Conservation (phyloP, 2,797 vertebrate genomes). For the Botia almorhae region DNA sequence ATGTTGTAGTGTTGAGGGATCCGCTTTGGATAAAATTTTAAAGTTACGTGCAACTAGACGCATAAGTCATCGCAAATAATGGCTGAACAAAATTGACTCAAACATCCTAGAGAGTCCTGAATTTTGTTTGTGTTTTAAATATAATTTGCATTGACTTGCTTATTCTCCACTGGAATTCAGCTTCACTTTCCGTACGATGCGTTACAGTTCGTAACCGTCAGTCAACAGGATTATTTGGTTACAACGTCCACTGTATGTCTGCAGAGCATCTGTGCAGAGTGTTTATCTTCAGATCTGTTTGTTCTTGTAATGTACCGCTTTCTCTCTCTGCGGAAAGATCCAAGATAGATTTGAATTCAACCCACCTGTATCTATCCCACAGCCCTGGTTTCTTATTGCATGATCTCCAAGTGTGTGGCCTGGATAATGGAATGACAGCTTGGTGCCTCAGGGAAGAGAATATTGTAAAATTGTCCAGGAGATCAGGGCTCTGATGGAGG, state of each 20-base stretch:
- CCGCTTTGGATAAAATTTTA: conserved; percentile 60
- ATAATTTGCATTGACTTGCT: background rate
- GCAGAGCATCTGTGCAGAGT: conserved; percentile 29
- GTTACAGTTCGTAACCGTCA: conserved; percentile 71
- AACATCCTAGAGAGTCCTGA: conserved; percentile 39
- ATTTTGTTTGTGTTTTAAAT: conserved; percentile 34
- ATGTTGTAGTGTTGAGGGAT: conserved; percentile 76
- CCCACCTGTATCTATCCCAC: conserved; percentile 20
- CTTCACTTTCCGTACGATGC: conserved; percentile 72
- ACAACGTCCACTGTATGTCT: conserved; percentile 15
- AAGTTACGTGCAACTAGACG: conserved; percentile 47
- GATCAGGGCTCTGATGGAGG: conserved; percentile 86
- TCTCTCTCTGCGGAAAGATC: conserved; percentile 23
- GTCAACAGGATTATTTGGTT: conserved; percentile 73
- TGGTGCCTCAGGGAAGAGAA: conserved; percentile 29
- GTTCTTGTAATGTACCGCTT: conserved; percentile 53
- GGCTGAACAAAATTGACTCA: conserved; percentile 9
- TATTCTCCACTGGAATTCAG: conserved; percentile 13
- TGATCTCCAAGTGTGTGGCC: conserved; percentile 21
- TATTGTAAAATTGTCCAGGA: conserved; percentile 42
- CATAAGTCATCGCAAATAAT: conserved; percentile 6
- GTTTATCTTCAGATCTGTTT: conserved; percentile 49
- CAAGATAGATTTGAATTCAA: background rate
- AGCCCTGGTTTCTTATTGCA: conserved; percentile 45
- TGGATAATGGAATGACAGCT: conserved; percentile 40